Evolutionary conservation across 2,113 vertebrate species (phyloP).

Genomic region (Lagopus leucura): DNA sequence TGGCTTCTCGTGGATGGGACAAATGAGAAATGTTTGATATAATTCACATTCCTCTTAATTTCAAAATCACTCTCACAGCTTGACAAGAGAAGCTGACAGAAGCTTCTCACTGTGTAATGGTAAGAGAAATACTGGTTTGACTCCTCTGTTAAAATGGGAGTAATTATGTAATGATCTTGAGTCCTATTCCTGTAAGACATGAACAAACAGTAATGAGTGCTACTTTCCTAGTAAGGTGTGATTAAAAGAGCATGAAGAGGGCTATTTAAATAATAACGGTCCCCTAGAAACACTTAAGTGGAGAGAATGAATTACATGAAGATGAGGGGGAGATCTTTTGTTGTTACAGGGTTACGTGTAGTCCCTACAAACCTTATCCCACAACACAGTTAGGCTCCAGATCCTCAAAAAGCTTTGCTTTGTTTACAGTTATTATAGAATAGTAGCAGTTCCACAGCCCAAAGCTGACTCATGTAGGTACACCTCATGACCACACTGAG

Average conservation of each 20-base stretch:
- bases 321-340: neutral
- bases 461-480: neutral
- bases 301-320: neutral
- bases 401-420: neutral
- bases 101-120: neutral
- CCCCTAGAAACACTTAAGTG: neutral
- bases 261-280: neutral
- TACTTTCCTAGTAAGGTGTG: neutral
- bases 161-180: neutral
- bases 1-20: neutral
- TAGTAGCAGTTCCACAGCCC: neutral
- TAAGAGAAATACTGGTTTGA: neutral
- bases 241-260: neutral
- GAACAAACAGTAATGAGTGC: neutral
- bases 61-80: neutral
- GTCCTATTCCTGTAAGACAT: neutral
- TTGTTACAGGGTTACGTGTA: neutral
- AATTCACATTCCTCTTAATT: neutral
- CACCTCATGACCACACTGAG: neutral
- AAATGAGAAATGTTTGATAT: neutral
- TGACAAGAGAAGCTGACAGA: neutral
- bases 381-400: neutral
- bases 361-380: neutral
- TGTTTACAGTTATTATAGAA: neutral
- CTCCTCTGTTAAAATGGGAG: neutral